These are phyloP conservation scores for Drosophila novamexicana DNA, from an alignment of 1,140 invertebrate species.

Conservation along the genomic window DNA sequence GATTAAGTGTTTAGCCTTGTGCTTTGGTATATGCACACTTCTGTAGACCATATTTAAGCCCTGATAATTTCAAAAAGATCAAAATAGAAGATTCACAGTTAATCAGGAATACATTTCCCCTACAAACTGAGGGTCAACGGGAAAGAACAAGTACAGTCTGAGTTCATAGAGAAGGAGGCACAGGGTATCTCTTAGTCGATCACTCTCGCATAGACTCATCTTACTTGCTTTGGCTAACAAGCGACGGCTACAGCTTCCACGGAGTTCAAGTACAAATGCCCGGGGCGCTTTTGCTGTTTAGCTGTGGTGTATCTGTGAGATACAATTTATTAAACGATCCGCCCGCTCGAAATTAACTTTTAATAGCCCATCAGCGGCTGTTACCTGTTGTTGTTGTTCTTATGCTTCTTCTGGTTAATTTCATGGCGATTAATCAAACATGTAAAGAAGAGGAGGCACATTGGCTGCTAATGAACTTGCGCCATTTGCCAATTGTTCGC, in stretches of 20 bases:
- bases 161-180: no score
- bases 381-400: slow-evolving; percentile 45
- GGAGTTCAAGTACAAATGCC: slow-evolving; percentile 38
- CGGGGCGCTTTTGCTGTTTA: slow-evolving; percentile 2
- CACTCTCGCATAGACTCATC: no score
- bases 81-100: no score
- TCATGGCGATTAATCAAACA: slow-evolving; percentile 65
- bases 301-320: slow-evolving; percentile 29
- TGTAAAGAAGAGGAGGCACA: background rate
- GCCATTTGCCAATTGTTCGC: slow-evolving; percentile 30
- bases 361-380: slow-evolving; percentile 39
- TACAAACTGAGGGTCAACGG: no score
- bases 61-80: no score
- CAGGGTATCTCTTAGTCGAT: no score
- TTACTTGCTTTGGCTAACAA: slow-evolving; percentile 12
- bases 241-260: background rate
- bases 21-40: no score
- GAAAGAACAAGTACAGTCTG: no score
- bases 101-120: no score
- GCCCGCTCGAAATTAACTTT: slow-evolving; percentile 67
- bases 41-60: no score
- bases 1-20: no score
- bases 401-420: slow-evolving; percentile 57
- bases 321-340: slow-evolving; percentile 49
- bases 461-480: slow-evolving; percentile 44